Evolutionary conservation across 2,888 invertebrate species (phyloP).

Genomic region (Cryptocephalus primarius): DNA sequence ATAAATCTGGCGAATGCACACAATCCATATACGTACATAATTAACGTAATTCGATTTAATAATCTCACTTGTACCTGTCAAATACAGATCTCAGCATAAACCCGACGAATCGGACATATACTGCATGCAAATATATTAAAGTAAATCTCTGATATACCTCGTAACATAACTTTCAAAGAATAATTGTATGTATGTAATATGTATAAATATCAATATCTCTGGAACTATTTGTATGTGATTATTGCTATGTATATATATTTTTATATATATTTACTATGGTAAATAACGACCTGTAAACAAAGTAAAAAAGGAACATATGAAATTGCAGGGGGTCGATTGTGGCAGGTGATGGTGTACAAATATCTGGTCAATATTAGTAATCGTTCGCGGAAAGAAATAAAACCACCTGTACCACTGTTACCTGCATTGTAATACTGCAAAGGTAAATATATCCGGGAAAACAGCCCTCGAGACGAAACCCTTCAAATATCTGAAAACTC

Average conservation of each 20-base stretch:
- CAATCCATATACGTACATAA: no score
- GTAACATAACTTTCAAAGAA: conserved; percentile 9
- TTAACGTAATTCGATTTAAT: no score
- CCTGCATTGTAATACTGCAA: conserved; percentile 35
- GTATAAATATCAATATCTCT: conserved; percentile 24
- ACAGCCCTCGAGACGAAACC: no score
- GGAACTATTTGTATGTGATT: conserved; percentile 32
- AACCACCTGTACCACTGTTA: conserved; percentile 16
- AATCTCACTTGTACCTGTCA: no score
- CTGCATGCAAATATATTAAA: conserved; percentile 13
- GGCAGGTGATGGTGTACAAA: conserved; percentile 8
- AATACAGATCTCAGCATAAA: no score
- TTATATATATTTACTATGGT: conserved; percentile 31
- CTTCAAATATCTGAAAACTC: no score
- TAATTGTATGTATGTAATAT: no score
- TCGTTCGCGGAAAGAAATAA: not conserved
- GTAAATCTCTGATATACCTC: conserved; percentile 13
- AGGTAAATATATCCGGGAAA: conserved; percentile 18
- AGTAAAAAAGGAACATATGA: conserved; percentile 31
- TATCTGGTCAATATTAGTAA: not conserved
- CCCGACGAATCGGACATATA: conserved; percentile 2
- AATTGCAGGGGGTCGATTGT: conserved; percentile 27
- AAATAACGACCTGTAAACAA: conserved; percentile 24
- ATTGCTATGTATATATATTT: conserved; percentile 25
- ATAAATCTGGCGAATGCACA: no score